Base-by-base conservation (phyloP, 2,113 vertebrate species). In the Syngnathus scovelli region DNA sequence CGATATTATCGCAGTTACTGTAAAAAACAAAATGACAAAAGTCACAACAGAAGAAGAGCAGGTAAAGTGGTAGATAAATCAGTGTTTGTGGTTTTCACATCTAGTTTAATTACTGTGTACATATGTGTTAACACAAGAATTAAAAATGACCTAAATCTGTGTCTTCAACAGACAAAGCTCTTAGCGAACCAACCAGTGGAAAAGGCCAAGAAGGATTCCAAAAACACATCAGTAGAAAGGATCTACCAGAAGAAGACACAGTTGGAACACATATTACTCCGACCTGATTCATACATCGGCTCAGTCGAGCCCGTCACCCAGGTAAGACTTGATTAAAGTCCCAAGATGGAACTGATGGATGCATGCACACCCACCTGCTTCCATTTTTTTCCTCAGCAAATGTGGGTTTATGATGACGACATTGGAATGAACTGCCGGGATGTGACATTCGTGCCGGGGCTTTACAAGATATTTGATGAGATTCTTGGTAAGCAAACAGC, bases 381-480 rank as follows among this genome's bases (percentile, higher is more conserved):
- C 63, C 0, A 0, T 36, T 67, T 73, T 8, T 69, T 60, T 68
- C 78, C 78, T 6, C 69, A 99, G 97, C 95, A 94, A 94, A 95
- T 99, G 95, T 99, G 97, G 97, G 96, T 99, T 79, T 97, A 91
- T 67, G 97, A 99, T 83, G 92, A 94, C 78, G 92, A 78, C 1
- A 23, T 85, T 36, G 96, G 94, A 68, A 86, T 99, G 51, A 96
- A 95, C 87, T 94, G 90, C 83, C 92, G 97, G 64, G 94, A 98
- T 36, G 90, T 99, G 72, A 95, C 92, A 1, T 99, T 93, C 80
- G 97, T 99, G 68, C 97, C 97, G 33, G 97, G 97, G 55, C 92
- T 99, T 64, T 99, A 99, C 90, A 99, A 99, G 90, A 99, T 99
- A 82, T 99, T 98, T 72, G 97, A 99, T 78, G 97, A 99, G 87